These are phyloP conservation scores for Yponomeuta malinellus DNA, from an alignment of 2,888 invertebrate species.

Conservation along the genomic window DNA sequence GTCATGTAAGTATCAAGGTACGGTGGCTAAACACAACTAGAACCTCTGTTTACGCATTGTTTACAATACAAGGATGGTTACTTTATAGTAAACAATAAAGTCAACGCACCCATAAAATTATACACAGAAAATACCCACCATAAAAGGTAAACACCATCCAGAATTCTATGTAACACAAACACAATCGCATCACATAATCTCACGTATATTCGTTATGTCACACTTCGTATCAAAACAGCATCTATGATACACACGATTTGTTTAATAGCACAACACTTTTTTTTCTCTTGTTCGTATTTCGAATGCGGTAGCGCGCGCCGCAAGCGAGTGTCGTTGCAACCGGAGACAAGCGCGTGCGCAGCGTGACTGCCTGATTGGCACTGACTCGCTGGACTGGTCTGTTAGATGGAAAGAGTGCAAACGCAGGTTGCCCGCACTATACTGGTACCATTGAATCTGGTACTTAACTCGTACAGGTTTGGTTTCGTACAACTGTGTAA, in stretches of 20 bases:
- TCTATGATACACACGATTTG: slow-evolving; percentile 21
- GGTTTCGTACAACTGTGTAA: slow-evolving; percentile 11
- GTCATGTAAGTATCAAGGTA: no score
- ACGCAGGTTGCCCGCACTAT: slow-evolving; percentile 26
- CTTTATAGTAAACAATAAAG: slow-evolving; percentile 23
- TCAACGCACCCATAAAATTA: slow-evolving; percentile 35
- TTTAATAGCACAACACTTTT: slow-evolving; percentile 39
- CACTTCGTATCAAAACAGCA: background rate
- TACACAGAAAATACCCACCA: slow-evolving; percentile 39
- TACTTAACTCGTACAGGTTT: slow-evolving; percentile 18
- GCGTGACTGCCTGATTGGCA: slow-evolving; percentile 14
- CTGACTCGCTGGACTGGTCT: slow-evolving; percentile 21
- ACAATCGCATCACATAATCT: slow-evolving; percentile 17
- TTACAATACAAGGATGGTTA: slow-evolving; percentile 2
- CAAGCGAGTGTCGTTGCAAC: slow-evolving; percentile 20
- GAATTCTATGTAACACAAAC: slow-evolving; percentile 27
- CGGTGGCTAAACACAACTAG: background rate
- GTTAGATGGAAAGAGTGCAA: slow-evolving; percentile 26
- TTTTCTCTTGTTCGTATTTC: slow-evolving; percentile 33
- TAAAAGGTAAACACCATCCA: slow-evolving; percentile 46
- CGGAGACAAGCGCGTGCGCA: slow-evolving; percentile 46
- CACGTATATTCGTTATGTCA: slow-evolving; percentile 6
- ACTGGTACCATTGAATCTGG: no score
- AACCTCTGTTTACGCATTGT: slow-evolving; percentile 1
- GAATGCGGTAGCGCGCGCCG: slow-evolving; percentile 32